phyloP scores from a whole-genome alignment of 1,140 invertebrate species.

The Microplitis mediator region DNA sequence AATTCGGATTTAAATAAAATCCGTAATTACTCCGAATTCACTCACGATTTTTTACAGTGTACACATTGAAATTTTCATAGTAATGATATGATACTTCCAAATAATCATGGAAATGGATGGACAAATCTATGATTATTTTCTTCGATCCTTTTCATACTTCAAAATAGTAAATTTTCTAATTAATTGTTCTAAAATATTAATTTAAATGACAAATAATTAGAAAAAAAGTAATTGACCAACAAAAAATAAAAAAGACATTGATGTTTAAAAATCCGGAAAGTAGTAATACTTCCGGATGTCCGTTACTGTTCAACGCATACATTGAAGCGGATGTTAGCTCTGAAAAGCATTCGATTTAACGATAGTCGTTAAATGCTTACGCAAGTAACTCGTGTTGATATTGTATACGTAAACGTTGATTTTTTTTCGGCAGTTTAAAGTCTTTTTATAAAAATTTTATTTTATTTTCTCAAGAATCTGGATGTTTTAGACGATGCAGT shows the following conservation, averaged over 20 bases:
- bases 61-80: too few species aligned
- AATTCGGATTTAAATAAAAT: too few species aligned
- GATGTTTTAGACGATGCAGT: too few species aligned
- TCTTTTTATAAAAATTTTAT: not conserved
- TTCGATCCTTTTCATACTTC: too few species aligned
- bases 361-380: constrained; percentile 3
- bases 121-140: too few species aligned
- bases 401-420: not conserved
- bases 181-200: too few species aligned
- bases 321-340: constrained; percentile 1
- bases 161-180: too few species aligned
- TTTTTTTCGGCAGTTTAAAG: not conserved
- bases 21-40: too few species aligned
- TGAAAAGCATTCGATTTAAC: constrained; percentile 2
- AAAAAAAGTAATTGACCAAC: not conserved
- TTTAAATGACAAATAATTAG: not conserved
- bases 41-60: too few species aligned
- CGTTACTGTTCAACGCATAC: not conserved
- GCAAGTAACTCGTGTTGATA: not conserved
- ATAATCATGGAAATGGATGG: too few species aligned
- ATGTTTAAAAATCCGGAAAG: constrained; percentile 6
- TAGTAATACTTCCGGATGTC: constrained; percentile 7
- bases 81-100: too few species aligned
- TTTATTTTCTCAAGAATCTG: too few species aligned
- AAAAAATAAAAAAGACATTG: not conserved